Evolutionary conservation across 1,140 invertebrate species (phyloP).

Genomic region (Drosophila auraria): DNA sequence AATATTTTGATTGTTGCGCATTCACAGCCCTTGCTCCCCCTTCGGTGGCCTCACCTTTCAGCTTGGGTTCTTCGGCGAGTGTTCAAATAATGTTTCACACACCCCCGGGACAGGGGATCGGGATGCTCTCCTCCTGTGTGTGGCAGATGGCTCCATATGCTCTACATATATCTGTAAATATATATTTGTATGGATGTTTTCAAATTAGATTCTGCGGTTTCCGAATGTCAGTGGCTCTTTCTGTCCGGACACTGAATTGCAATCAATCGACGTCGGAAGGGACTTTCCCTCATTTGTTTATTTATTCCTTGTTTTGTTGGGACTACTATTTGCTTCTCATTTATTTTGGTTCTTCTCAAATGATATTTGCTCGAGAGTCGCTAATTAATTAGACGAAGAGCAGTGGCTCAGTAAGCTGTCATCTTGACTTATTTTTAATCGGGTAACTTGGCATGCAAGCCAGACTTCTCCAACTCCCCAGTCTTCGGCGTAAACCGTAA

Average conservation of each 20-base stretch:
- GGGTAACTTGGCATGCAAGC: conserved; percentile 65
- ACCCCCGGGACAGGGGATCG: conserved; percentile 39
- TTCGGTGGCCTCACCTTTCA: not conserved
- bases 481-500: conserved; percentile 46
- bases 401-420: conserved; percentile 41
- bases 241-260: conserved; percentile 13
- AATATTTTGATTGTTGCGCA: conserved; percentile 80
- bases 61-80: conserved; percentile 1
- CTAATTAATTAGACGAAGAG: conserved; percentile 66
- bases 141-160: conserved; percentile 61
- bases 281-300: conserved; percentile 48
- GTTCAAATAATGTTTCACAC: conserved; percentile 56
- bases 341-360: conserved; percentile 21
- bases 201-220: conserved; percentile 77
- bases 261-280: conserved; percentile 32
- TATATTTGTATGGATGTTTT: conserved; percentile 22
- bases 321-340: not conserved
- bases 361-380: conserved; percentile 44
- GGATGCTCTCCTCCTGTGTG: conserved; percentile 5
- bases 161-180: conserved; percentile 8
- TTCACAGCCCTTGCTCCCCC: conserved; percentile 28
- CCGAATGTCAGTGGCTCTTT: conserved; percentile 7
- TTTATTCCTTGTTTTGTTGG: conserved; percentile 39
- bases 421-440: conserved; percentile 55
- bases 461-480: conserved; percentile 20